Evolutionary conservation across 2,888 invertebrate genomes (phyloP).

Genomic region (Hipparchia semele): DNA sequence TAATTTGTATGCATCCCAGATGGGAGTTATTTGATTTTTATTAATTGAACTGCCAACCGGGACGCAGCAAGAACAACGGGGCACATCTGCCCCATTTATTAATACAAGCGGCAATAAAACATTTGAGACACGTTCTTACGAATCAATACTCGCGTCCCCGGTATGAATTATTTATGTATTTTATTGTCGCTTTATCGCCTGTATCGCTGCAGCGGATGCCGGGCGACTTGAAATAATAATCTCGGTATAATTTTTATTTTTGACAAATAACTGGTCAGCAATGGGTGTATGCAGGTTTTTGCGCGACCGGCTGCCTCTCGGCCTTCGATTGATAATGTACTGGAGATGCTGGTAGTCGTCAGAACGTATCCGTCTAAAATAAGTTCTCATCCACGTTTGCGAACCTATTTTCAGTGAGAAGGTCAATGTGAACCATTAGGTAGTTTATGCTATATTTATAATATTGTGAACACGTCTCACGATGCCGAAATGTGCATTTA

Average conservation of each 20-base stretch:
- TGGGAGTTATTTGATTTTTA: conserved; percentile 69
- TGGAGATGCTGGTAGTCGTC: no score
- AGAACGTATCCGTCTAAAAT: no score
- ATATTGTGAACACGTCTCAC: no score
- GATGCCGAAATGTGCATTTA: no score
- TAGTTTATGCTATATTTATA: no score
- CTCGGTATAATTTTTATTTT: conserved; percentile 78
- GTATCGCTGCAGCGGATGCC: conserved; percentile 65
- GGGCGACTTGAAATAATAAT: conserved; percentile 75
- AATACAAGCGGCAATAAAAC: conserved; percentile 75
- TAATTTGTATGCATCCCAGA: conserved; percentile 42
- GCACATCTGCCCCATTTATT: conserved; percentile 79
- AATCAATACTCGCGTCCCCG: conserved; percentile 72
- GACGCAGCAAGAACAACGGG: conserved; percentile 58
- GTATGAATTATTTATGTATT: conserved; percentile 81
- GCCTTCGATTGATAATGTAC: background rate
- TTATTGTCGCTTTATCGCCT: conserved; percentile 80
- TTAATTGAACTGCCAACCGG: conserved; percentile 68
- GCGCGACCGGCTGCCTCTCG: conserved; percentile 28
- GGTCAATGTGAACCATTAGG: no score
- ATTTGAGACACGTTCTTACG: conserved; percentile 81
- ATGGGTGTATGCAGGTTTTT: conserved; percentile 47
- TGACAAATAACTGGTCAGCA: conserved; percentile 78
- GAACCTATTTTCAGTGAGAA: no score
- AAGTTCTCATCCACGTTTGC: no score